Percentiles rank a stretch among this genome's conserved stretches.
These are phyloP conservation scores for Ooceraea biroi DNA, from an alignment of 1,140 invertebrate genomes.

Conservation along the genomic window DNA sequence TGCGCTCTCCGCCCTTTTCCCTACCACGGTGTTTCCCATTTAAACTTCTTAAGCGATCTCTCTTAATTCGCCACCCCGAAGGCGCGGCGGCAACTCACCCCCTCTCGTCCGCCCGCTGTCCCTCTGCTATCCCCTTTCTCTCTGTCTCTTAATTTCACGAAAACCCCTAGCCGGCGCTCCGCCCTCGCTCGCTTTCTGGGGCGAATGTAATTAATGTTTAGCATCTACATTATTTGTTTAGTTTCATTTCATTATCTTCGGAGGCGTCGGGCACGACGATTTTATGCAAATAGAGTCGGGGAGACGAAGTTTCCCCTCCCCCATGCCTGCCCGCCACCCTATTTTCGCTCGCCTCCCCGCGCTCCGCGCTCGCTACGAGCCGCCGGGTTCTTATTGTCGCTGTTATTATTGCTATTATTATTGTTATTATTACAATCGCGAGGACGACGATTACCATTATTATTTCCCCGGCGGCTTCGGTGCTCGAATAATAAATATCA, in stretches of 20 bases:
- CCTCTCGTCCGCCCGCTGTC: constrained; percentile 39
- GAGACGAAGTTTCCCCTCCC: constrained; percentile 74
- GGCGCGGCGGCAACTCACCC: constrained; percentile 55
- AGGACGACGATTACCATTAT: constrained; percentile 75
- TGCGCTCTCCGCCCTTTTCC: constrained; percentile 46
- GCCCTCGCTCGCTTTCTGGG: constrained; percentile 61
- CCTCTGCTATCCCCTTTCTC: constrained; percentile 32
- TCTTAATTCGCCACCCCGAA: constrained; percentile 74
- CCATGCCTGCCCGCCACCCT: background rate
- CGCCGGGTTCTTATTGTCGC: constrained; percentile 68
- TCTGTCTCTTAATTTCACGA: constrained; percentile 71
- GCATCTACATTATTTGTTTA: constrained; percentile 85
- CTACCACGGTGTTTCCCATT: constrained; percentile 67
- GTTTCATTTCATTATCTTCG: constrained; percentile 85
- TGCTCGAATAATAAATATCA: constrained; percentile 80
- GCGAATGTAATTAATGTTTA: constrained; percentile 84
- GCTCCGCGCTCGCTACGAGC: constrained; percentile 21
- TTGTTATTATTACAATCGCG: constrained; percentile 67
- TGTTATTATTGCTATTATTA: constrained; percentile 69
- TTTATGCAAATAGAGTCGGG: constrained; percentile 83
- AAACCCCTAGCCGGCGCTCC: constrained; percentile 54
- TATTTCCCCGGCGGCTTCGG: constrained; percentile 73
- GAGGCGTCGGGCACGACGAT: constrained; percentile 81
- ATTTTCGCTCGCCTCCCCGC: constrained; percentile 57
- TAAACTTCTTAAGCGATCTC: constrained; percentile 79